Evolutionary conservation across 1,140 invertebrate species (phyloP).

Genomic region (Brevipalpus yothersi): DNA sequence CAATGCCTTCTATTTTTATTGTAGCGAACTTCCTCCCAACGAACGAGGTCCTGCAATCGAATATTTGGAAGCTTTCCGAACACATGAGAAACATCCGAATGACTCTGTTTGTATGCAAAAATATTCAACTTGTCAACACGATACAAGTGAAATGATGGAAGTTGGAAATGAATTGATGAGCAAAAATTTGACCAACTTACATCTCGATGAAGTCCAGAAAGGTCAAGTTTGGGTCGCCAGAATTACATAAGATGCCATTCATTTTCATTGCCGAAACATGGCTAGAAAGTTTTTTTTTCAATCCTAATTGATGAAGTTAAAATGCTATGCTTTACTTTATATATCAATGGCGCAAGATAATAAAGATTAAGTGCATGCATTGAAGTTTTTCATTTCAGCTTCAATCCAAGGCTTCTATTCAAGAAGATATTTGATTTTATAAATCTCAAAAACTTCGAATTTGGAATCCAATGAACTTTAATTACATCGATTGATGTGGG

Average conservation of each 20-base stretch:
- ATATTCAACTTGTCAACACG: background rate
- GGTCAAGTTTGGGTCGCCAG: background rate
- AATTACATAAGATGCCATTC: background rate
- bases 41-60: background rate
- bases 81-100: background rate
- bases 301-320: too few relatives aligned
- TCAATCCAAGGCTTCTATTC: too few relatives aligned
- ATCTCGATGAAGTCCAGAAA: background rate
- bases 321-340: too few relatives aligned
- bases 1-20: background rate
- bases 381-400: too few relatives aligned
- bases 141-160: background rate
- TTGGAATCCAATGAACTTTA: too few relatives aligned
- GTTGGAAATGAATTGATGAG: background rate
- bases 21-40: background rate
- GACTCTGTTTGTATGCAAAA: background rate
- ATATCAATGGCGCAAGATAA: too few relatives aligned
- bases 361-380: too few relatives aligned
- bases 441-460: too few relatives aligned
- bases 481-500: too few relatives aligned
- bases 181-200: background rate
- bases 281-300: too few relatives aligned
- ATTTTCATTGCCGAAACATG: too few relatives aligned
- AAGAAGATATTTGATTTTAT: too few relatives aligned
- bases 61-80: background rate